Conservation (phyloP, 2,113 vertebrate species). For the Sialia sialis region DNA sequence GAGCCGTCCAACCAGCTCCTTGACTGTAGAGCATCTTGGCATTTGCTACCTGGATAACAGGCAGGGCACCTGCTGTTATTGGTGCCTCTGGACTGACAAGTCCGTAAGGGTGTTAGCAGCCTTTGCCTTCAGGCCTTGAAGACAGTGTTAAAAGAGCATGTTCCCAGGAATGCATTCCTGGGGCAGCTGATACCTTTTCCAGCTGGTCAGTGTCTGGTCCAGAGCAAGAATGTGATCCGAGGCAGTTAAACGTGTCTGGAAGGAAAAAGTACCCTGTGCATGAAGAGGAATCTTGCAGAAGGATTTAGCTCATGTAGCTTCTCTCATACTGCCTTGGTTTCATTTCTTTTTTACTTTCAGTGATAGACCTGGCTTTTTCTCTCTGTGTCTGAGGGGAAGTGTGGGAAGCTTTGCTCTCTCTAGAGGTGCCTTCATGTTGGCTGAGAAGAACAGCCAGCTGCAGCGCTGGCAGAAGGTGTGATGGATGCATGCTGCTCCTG, state of each 20-base stretch:
- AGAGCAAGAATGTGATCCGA: neutral
- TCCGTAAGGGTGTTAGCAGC: neutral
- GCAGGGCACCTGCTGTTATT: neutral
- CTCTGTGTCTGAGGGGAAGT: neutral
- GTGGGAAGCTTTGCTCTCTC: neutral
- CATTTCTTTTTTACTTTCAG: neutral
- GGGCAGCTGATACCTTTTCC: neutral
- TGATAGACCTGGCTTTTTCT: neutral
- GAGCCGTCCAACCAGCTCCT: neutral
- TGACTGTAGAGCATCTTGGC: neutral
- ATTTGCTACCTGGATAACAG: neutral
- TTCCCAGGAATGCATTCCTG: neutral
- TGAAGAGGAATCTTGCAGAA: neutral
- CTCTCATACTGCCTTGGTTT: neutral
- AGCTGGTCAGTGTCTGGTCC: neutral
- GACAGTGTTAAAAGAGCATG: neutral
- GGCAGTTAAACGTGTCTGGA: neutral
- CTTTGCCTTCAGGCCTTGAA: neutral
- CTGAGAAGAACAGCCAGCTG: neutral
- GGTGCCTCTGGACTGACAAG: neutral
- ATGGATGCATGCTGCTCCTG: neutral
- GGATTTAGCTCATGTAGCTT: neutral
- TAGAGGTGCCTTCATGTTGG: neutral
- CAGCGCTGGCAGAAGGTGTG: fast-evolving
- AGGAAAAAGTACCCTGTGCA: neutral